These are phyloP conservation scores for Bradypodion pumilum DNA, from an alignment of 2,797 vertebrate genomes.

Conservation along the genomic window DNA sequence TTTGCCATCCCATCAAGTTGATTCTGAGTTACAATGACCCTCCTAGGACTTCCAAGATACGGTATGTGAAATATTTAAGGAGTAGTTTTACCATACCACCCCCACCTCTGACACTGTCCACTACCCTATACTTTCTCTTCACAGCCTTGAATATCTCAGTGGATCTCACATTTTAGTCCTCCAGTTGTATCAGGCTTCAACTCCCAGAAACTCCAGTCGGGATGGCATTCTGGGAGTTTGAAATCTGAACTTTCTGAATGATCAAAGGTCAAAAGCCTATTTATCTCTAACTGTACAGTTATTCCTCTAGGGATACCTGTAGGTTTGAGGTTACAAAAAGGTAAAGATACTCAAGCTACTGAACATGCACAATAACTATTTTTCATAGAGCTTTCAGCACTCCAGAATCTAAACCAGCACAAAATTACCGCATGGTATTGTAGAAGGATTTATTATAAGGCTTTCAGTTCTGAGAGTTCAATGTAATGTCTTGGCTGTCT, in stretches of 20 bases:
- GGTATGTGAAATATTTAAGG: no score
- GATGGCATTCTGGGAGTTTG: no score
- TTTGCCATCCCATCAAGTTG: not conserved
- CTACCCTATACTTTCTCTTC: no score
- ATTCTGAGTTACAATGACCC: no score
- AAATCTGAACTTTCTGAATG: no score
- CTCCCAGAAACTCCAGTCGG: no score
- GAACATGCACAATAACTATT: conserved; percentile 62
- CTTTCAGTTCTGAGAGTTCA: conserved; percentile 62
- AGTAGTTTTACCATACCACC: no score
- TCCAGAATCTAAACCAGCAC: conserved; percentile 51
- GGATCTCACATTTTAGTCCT: no score
- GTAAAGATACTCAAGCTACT: conserved; percentile 57
- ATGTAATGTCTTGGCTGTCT: conserved; percentile 63
- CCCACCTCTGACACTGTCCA: no score
- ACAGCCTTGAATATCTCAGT: no score
- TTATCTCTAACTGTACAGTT: conserved; percentile 50
- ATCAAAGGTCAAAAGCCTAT: not conserved
- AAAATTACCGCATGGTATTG: conserved; percentile 66
- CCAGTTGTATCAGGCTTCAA: no score
- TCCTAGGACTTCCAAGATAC: no score
- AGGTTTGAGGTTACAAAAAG: conserved; percentile 59
- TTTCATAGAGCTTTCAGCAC: conserved; percentile 62
- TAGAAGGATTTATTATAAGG: conserved; percentile 63
- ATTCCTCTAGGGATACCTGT: conserved; percentile 63